phyloP scores from a whole-genome alignment of 2,113 vertebrate genomes.

The Tachuris rubrigastra region DNA sequence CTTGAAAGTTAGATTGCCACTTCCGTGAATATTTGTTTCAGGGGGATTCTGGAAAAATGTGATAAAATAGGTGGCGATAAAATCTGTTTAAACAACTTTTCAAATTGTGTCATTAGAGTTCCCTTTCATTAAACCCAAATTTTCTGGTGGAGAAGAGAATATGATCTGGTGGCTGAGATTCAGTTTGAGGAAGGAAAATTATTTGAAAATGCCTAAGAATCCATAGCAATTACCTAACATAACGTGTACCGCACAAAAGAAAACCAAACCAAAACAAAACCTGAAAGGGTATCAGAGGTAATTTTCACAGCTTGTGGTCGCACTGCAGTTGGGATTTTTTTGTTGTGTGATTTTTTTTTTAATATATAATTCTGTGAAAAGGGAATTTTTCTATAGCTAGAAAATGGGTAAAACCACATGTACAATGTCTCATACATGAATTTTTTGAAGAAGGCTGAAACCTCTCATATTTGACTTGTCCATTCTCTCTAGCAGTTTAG shows the following conservation, averaged over 20 bases:
- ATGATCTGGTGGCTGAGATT: neutral
- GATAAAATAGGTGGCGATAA: neutral
- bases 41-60: neutral
- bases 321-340: neutral
- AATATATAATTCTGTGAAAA: neutral
- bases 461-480: neutral
- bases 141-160: neutral
- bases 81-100: neutral
- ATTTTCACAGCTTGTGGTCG: neutral
- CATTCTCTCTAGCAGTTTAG: neutral
- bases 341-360: neutral
- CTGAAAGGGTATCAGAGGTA: neutral
- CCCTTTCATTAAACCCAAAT: neutral
- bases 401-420: neutral
- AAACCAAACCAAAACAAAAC: neutral
- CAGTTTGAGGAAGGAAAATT: neutral
- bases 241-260: neutral
- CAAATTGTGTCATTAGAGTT: neutral
- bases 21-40: neutral
- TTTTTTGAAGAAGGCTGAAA: neutral
- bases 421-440: neutral
- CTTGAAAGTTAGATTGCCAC: neutral
- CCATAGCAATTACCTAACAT: neutral
- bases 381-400: accelerated
- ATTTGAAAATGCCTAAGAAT: neutral